phyloP scores from a whole-genome alignment of 2,888 invertebrate species.

The Drosophila rellima region DNA sequence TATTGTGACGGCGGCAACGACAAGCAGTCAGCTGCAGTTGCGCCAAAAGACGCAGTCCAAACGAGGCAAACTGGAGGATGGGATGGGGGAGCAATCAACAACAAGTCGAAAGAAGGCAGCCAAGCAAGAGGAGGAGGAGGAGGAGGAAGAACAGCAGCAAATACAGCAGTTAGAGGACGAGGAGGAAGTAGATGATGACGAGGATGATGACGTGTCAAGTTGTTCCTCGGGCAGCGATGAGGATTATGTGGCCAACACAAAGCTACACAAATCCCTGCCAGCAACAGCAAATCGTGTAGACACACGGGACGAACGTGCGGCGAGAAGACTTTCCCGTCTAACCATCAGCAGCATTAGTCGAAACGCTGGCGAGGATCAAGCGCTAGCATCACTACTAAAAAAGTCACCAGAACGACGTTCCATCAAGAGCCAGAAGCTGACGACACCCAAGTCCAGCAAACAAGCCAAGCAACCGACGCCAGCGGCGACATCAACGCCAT shows the following conservation, averaged over 20 bases:
- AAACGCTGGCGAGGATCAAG: not conserved
- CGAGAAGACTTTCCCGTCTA: constrained; percentile 56
- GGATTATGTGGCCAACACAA: constrained; percentile 64
- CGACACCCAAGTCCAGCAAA: constrained; percentile 3
- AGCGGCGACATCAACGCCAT: not conserved
- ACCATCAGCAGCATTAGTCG: constrained; percentile 43
- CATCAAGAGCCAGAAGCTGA: constrained; percentile 2
- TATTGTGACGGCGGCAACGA: constrained; percentile 83
- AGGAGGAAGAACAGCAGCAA: constrained; percentile 32
- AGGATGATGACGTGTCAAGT: constrained; percentile 51
- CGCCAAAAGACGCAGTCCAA: constrained; percentile 68
- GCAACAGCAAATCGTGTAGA: constrained; percentile 22
- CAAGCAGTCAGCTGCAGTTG: constrained; percentile 80
- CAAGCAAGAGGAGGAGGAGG: constrained; percentile 15
- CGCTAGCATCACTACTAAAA: not conserved
- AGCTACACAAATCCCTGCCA: constrained; percentile 33
- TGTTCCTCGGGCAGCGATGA: constrained; percentile 69
- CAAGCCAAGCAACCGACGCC: constrained; percentile 18
- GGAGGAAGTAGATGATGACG: constrained; percentile 46
- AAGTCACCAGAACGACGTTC: constrained; percentile 19
- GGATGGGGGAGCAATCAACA: constrained; percentile 84
- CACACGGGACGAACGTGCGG: constrained; percentile 68
- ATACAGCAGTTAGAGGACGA: constrained; percentile 24
- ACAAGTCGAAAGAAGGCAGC: constrained; percentile 24
- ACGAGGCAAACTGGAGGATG: constrained; percentile 82